A percentile compares a stretch with the other conserved stretches of the same genome.
phyloP scores from a whole-genome alignment of 2,113 vertebrate genomes.

The Nesogale talazaci region DNA sequence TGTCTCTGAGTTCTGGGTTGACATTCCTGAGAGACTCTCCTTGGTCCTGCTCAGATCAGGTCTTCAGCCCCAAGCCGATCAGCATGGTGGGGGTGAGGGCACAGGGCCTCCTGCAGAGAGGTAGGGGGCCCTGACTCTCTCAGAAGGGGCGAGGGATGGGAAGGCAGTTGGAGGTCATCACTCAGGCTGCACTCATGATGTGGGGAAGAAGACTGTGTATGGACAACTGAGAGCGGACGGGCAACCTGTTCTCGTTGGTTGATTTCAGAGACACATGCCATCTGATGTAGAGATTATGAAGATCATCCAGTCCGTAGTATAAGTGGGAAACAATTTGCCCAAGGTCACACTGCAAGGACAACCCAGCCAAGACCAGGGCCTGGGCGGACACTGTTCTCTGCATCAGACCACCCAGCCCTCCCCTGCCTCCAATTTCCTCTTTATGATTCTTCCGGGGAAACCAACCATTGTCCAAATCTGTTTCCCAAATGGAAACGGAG shows the following conservation, averaged over 20 bases:
- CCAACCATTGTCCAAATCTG: neutral
- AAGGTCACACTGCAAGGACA: neutral
- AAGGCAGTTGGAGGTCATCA: too few relatives aligned
- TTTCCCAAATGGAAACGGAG: neutral
- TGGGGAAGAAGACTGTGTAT: too few relatives aligned
- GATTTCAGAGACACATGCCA: neutral
- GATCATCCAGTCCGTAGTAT: neutral
- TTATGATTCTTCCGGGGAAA: neutral
- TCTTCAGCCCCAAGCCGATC: neutral
- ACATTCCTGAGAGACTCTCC: neutral
- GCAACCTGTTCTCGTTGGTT: neutral
- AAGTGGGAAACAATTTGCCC: neutral
- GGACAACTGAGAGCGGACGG: neutral
- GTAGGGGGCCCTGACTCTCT: neutral
- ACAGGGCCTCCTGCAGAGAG: accelerated
- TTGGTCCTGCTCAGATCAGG: neutral
- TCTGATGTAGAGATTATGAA: neutral
- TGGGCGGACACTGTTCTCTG: neutral
- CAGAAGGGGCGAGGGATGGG: neutral
- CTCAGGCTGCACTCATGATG: neutral
- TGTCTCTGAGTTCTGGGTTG: neutral
- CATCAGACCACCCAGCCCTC: neutral
- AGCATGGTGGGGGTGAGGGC: neutral
- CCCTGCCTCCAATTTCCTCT: neutral
- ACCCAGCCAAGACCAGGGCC: neutral